Base-by-base conservation (phyloP, 2,113 vertebrate genomes). In the Castor canadensis region DNA sequence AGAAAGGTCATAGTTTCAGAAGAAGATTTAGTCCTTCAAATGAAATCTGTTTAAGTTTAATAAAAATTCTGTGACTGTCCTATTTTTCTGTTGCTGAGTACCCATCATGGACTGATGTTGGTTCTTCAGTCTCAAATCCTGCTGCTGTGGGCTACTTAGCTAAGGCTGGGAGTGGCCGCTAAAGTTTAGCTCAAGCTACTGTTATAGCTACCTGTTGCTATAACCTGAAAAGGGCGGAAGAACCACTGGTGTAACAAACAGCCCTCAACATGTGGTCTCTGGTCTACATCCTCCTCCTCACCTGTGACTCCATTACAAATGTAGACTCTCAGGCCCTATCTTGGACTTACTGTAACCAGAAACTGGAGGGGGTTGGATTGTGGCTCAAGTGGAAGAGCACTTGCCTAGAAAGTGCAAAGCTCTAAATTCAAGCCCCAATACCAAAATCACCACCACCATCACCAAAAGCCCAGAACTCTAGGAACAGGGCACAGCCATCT, bases 1-100 rank as follows among this genome's bases (percentile, higher is more conserved):
- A 86, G 40, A 20, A 71, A 67, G 40, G 26, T 54, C 43, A 72
- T 84, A 84, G 75, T 89, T 93, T 86, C 24, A 40, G 43, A 92
- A 73, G 47, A 91, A 91, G 47, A 35, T 38, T 32, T 5, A 94
- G 45, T 79, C 43, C 38, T 77, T 93, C 82, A 86, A 67, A 60
- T 69, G 32, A 52, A 67, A 56, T 77, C 72, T 93, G 67, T 16
- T 62, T 91, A 92, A 87, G 64, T 26, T 83, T 56, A 92, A 69
- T 40, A 72, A 89, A 76, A 82, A 66, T 24, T 82, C 45, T 75
- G 38, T 67, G 45, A 94, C 7, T 30, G 49, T 43, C n/a, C 47
- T 76, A 20, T 62, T 92, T 94, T 87, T 67, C 81, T 96, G 20
- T 56, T 94, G 62, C 43, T 87, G 26, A 93, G 15, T n/a, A 92